These are phyloP conservation scores for Acanthosepion pharaonis DNA, from an alignment of 2,888 invertebrate species.

Conservation along the genomic window DNA sequence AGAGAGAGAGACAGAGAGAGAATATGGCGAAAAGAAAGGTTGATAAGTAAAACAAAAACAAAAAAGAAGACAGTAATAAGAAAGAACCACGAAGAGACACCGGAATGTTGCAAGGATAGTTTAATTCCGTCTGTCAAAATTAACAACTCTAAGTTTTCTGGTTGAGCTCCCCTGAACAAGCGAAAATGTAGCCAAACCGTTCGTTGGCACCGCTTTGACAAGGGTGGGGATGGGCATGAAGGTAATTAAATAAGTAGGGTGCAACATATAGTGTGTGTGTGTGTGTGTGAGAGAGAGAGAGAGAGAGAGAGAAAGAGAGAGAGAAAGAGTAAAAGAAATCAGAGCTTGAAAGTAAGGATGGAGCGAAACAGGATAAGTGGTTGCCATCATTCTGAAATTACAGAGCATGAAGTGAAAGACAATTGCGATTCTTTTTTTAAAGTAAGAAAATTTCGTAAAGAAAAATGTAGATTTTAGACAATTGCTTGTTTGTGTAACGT, in stretches of 20 bases:
- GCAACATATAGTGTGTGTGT: not conserved
- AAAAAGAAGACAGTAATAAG: not conserved
- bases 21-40: not conserved
- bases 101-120: not conserved
- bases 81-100: not conserved
- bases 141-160: not conserved
- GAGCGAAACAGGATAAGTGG: not conserved
- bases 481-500: not conserved
- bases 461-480: not conserved
- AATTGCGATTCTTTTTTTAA: not conserved
- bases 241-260: not conserved
- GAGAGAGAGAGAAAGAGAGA: too few relatives aligned
- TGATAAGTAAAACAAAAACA: not conserved
- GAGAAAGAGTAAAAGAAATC: not conserved
- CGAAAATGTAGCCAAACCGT: not conserved
- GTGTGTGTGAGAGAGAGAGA: too few relatives aligned
- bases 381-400: not conserved
- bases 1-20: not conserved
- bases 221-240: not conserved
- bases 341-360: not conserved
- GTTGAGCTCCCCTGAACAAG: not conserved
- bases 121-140: constrained; percentile 33
- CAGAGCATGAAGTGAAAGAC: not conserved
- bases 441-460: not conserved
- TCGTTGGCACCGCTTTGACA: not conserved